phyloP scores from a whole-genome alignment of 2,888 invertebrate species.

The Eretmocerus hayati region DNA sequence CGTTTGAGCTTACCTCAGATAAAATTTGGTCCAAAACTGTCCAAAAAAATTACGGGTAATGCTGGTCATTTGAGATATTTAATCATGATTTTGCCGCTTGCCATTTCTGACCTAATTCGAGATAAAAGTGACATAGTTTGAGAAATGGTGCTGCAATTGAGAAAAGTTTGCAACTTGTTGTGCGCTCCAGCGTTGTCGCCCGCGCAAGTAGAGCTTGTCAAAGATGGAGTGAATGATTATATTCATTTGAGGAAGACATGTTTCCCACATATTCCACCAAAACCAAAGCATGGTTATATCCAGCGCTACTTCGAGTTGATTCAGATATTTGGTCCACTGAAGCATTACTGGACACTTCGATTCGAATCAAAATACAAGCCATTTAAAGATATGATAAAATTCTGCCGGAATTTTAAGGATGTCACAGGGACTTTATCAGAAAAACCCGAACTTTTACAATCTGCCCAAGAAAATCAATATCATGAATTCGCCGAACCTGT shows the following conservation, averaged over 20 bases:
- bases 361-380: not conserved
- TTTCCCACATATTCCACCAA: not conserved
- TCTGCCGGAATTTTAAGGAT: not conserved
- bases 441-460: not conserved
- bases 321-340: not conserved
- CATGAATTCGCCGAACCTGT: not conserved
- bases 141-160: not conserved
- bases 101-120: not conserved
- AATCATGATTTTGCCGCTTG: not conserved
- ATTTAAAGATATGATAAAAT: not conserved
- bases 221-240: not conserved
- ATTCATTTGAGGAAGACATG: not conserved
- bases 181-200: not conserved
- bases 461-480: not conserved
- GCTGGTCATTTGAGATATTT: not conserved
- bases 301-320: not conserved
- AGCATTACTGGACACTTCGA: not conserved
- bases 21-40: not conserved
- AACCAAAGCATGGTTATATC: not conserved
- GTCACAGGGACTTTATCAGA: not conserved
- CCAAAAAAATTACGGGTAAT: not conserved
- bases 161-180: not conserved
- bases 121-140: not conserved
- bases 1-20: not conserved
- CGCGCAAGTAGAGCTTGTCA: not conserved